Evolutionary conservation across 1,140 invertebrate species (phyloP), one percentile per base, ranked within the genome.

Genomic region (Lepidostoma basale): DNA sequence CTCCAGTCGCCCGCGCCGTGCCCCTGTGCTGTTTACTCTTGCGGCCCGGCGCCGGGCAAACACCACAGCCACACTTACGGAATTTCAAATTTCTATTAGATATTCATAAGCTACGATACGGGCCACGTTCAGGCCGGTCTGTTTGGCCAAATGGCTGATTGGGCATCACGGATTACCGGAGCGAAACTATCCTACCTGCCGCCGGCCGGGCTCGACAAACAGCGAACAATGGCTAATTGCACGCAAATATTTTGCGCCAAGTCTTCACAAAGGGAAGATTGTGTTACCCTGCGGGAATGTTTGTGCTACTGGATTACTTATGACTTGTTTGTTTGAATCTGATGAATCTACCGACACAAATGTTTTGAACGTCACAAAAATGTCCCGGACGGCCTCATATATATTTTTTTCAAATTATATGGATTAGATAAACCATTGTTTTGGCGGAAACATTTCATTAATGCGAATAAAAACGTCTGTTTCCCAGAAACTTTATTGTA

Each of bases 31-130:
- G 69, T 70, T 70, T 70, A 76, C 71, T 74, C 68, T 76, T 75
- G 74, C 79, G 77, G 77, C 78, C 76, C 77, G 70, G 69, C 67
- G 70, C 75, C 73, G 75, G 75, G 76, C 79, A 82, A 83, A 82
- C 79, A 81, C 79, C 73, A 76, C 73, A 77, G 76, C 78, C 77
- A 77, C 79, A 80, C 81, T 81, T 77, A 64, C 78, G 78, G 81
- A 83, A 82, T 83, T 79, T 77, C 75, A 81, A 83, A 82, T 83
- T 79, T 79, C 52, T 64, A 72, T 82, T 81, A 81, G 75, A 82
- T 81, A 83, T 83, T 82, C 81, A 83, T 83, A 83, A 25, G 54
- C 65, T 40, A 60, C 44, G 69, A 62, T 66, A 49, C 49, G 18
- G 60, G 14, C 47, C 40, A 23, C 36, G 20, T 47, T 26, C 52